A percentile compares a stretch with the other conserved stretches of the same genome.
Evolutionary conservation across 2,888 invertebrate genomes (phyloP).

Genomic region (Poecilobothrus nobilitatus): DNA sequence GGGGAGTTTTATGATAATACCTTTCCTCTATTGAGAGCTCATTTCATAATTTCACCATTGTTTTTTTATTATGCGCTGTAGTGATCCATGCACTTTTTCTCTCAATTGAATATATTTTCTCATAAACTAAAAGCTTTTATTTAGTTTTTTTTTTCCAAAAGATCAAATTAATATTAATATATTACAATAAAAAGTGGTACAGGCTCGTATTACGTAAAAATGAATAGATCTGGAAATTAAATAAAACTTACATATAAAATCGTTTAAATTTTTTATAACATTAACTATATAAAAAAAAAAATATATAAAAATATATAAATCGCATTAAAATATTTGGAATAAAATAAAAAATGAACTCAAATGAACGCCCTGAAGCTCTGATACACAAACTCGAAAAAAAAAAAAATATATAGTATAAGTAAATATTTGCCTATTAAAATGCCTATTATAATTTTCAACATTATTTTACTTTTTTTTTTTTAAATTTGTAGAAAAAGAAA

Average conservation of each 20-base stretch:
- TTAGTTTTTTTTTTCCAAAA: no score
- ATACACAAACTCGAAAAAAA: background rate
- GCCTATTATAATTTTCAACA: background rate
- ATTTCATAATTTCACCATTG: no score
- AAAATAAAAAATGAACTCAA: background rate
- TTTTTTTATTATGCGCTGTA: no score
- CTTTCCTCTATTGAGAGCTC: no score
- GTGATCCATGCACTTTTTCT: no score
- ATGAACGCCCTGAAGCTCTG: slow-evolving; percentile 6
- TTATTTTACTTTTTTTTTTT: background rate
- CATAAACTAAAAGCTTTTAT: no score
- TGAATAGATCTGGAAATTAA: background rate
- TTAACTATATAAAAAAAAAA: background rate
- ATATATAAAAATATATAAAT: background rate
- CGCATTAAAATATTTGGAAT: background rate
- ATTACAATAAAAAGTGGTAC: no score
- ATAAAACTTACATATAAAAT: background rate
- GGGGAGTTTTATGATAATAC: no score
- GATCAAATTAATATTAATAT: no score
- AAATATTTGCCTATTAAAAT: slow-evolving; percentile 4
- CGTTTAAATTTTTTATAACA: background rate
- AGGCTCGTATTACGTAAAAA: no score
- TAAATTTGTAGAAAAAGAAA: no score
- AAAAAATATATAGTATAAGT: background rate
- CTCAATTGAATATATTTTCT: no score